Evolutionary conservation across 2,113 vertebrate genomes (phyloP), one percentile per base, ranked within the genome.

Genomic region (Rattus rattus): DNA sequence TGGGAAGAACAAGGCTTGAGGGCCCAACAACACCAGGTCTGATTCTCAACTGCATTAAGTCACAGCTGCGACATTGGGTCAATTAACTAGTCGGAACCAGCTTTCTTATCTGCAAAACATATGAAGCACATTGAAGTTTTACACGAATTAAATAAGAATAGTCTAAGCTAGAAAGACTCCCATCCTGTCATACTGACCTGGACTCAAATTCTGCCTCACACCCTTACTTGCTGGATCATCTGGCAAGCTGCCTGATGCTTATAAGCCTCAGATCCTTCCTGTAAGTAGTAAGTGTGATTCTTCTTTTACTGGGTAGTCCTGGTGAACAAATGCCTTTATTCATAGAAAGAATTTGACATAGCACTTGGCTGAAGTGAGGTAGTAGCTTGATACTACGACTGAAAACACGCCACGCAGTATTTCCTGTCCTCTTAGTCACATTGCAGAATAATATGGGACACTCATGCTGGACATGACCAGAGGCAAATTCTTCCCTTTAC

Each of bases 401-500:
- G 89, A 69, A 67, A 80, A 69, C 28, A 49, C 33, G 49, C 16
- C 7, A 22, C 6, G 11, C 0, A 12, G 39, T 22, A 59, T 65
- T 95, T 88, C 76, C 33, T 22, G 28, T n/a, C 79, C 75, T n/a
- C 81, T 97, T 90, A 95, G 94, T 92, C 67, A 83, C 87, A 73
- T 43, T 88, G 85, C 4, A 63, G n/a, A 92, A 93, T 90, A 95
- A 94, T 54, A 88, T 2, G n/a, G 77, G 52, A 30, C 30, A 65
- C 70, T 83, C 54, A 77, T 59, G 96, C 87, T 90, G 91, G 52
- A 94, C 91, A 86, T 33, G 69, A 97, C 94, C 47, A 89, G 80
- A 96, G 93, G 95, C 88, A 75, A 22, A 92, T 75, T 65, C 95
- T 96, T 97, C 95, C 92, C 94, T 98, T 88, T 39, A 94, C 97